phyloP scores from a whole-genome alignment of 2,888 invertebrate genomes.

The Congeria kusceri region DNA sequence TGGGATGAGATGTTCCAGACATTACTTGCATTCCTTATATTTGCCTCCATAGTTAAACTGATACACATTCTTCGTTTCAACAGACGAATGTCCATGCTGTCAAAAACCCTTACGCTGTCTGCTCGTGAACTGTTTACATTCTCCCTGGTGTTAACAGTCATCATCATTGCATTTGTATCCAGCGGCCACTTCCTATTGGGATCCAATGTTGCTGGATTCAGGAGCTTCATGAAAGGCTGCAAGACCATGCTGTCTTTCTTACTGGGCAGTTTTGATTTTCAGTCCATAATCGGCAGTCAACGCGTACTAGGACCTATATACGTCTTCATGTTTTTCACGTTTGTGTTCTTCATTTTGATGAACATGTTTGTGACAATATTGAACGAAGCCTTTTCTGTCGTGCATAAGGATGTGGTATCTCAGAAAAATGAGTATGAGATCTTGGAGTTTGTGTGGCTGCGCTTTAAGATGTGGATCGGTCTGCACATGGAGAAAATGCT shows the following conservation, averaged over 20 bases:
- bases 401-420: slow-evolving; percentile 75
- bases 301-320: slow-evolving; percentile 78
- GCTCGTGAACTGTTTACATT: slow-evolving; percentile 84
- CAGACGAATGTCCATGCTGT: slow-evolving; percentile 84
- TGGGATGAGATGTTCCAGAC: slow-evolving; percentile 76
- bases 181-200: slow-evolving; percentile 78
- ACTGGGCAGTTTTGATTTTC: slow-evolving; percentile 66
- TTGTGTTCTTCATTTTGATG: slow-evolving; percentile 81
- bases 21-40: slow-evolving; percentile 76
- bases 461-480: slow-evolving; percentile 76
- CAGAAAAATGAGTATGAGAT: slow-evolving; percentile 84
- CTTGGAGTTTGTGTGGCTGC: slow-evolving; percentile 78
- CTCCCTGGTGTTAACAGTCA: slow-evolving; percentile 81
- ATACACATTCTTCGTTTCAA: slow-evolving; percentile 86
- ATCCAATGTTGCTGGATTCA: slow-evolving; percentile 61
- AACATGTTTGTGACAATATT: slow-evolving; percentile 84
- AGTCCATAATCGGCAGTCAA: slow-evolving; percentile 50
- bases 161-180: slow-evolving; percentile 78
- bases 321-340: slow-evolving; percentile 79
- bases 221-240: slow-evolving; percentile 64
- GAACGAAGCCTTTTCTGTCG: slow-evolving; percentile 81
- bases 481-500: slow-evolving; percentile 62
- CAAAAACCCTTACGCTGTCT: slow-evolving; percentile 81
- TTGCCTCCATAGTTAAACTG: slow-evolving; percentile 85
- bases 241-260: slow-evolving; percentile 71